Base-by-base conservation (phyloP, 2,797 vertebrate species). In the Falco columbarius region DNA sequence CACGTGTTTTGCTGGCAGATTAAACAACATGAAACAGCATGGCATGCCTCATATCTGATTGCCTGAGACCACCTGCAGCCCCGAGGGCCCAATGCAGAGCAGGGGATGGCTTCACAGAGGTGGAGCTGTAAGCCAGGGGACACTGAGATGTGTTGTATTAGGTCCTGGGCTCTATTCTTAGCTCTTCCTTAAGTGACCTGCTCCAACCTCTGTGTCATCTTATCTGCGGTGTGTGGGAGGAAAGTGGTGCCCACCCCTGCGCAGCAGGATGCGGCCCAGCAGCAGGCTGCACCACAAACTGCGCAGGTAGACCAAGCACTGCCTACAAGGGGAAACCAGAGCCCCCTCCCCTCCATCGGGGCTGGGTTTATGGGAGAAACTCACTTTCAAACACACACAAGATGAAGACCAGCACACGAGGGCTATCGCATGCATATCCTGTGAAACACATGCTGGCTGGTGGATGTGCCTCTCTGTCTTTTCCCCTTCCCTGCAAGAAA, bases 51-150 rank as follows among this genome's bases (percentile, higher is more conserved):
- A 1, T 7, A 6, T 21, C 62, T 29, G 11, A 19, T 7, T 4
- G 49, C n/a, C n/a, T 21, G 15, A 8, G 21, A 4, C 5, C 16
- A 9, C 5, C 7, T 0, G 6, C 38, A 40, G 21, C 54, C 54
- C 51, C 7, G 1, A 63, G 55, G 44, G 36, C 15, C 16, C 55
- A 58, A 3, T 0, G 1, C 32, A 21, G 65, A 44, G 58, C 61
- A 51, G 18, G 0, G 11, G 47, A 2, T 36, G 21, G 62, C 8
- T 27, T 56, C 3, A 1, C n/a, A 1, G 2, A 46, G 59, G 36
- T 4, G 4, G 32, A 62, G 49, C 77, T 56, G 42, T 18, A n/a
- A 73, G 55, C 51, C 42, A 75, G 26, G 52, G 44, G 44, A 68
- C 61, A 75, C 29, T 12, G 27, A 62, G 47, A 13, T 0, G 1